Conservation (phyloP, 2,797 vertebrate genomes). For the Anniella stebbinsi region DNA sequence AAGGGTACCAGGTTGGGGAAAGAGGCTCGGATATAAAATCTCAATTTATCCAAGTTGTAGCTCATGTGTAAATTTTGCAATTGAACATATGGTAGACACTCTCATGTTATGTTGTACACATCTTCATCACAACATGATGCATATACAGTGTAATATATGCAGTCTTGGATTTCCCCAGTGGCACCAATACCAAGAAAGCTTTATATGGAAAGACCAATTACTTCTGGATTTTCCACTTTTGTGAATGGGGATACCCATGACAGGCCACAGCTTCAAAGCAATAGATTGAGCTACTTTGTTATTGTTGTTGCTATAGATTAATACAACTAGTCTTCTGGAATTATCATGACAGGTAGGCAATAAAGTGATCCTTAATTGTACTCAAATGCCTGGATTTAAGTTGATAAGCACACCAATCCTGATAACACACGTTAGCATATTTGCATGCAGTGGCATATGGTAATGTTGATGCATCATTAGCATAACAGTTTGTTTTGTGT, state of each 20-base stretch:
- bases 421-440: not conserved
- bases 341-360: not conserved
- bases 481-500: not conserved
- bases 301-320: not conserved
- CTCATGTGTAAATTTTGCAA: not conserved
- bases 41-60: not conserved
- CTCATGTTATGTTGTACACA: not conserved
- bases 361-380: not conserved
- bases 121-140: not conserved
- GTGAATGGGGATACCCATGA: not conserved
- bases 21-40: not conserved
- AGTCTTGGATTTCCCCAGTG: not conserved
- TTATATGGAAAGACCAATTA: not conserved
- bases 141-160: not conserved
- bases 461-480: not conserved
- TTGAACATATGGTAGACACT: not conserved
- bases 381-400: constrained; percentile 9
- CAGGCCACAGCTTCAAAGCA: not conserved
- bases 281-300: not conserved
- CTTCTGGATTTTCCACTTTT: not conserved
- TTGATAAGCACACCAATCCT: not conserved
- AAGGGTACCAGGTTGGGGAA: too few relatives aligned
- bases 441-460: not conserved
- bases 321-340: not conserved
- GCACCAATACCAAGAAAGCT: not conserved